phyloP scores from a whole-genome alignment of 2,888 invertebrate genomes.

The Acanthacorydalis orientalis region DNA sequence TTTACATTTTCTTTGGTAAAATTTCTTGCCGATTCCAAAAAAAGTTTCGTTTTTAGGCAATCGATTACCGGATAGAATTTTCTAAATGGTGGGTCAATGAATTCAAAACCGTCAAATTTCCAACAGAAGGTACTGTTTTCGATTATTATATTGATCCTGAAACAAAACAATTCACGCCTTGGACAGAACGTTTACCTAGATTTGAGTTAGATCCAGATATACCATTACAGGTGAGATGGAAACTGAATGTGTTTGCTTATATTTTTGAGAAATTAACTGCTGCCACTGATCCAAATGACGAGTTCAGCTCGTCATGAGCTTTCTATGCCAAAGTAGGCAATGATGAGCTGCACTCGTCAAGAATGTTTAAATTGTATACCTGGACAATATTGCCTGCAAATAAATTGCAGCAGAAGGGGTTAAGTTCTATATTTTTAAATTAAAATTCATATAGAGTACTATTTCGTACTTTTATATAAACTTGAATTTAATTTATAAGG shows the following conservation, averaged over 20 bases:
- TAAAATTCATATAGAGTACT: too few relatives aligned
- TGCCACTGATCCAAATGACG: too few relatives aligned
- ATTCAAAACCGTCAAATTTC: conserved; percentile 89
- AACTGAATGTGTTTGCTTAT: conserved; percentile 1
- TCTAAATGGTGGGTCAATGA: conserved; percentile 97
- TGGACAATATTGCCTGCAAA: too few relatives aligned
- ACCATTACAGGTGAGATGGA: conserved; percentile 58
- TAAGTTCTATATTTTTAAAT: too few relatives aligned
- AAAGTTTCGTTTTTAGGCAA: conserved; percentile 21
- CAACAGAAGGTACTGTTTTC: conserved; percentile 80
- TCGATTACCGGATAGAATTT: conserved; percentile 66
- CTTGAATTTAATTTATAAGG: too few relatives aligned
- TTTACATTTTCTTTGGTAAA: not conserved
- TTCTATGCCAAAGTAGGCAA: too few relatives aligned
- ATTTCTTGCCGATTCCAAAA: not conserved
- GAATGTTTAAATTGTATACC: too few relatives aligned
- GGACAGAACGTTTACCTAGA: conserved; percentile 78
- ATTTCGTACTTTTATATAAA: too few relatives aligned
- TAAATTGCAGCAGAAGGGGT: too few relatives aligned
- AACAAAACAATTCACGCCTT: conserved; percentile 73
- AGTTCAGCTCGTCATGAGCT: too few relatives aligned
- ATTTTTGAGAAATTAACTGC: not conserved
- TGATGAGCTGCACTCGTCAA: too few relatives aligned
- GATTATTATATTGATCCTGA: conserved; percentile 88
- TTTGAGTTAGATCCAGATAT: conserved; percentile 85